These are phyloP conservation scores for Brachionus calyciflorus DNA, from an alignment of 1,140 invertebrate species.

Conservation along the genomic window DNA sequence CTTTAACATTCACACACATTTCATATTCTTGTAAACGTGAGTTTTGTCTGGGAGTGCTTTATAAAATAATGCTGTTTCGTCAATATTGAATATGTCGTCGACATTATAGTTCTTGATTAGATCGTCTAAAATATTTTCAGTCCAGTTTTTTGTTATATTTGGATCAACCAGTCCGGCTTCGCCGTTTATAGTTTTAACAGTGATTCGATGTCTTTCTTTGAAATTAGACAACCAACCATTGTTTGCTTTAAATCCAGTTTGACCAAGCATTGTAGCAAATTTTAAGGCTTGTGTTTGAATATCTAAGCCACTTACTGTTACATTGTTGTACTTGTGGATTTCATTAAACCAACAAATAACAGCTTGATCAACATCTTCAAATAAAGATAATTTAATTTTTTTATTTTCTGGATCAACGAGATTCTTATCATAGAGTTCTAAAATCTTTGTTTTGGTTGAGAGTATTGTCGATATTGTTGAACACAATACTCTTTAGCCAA, in stretches of 20 bases:
- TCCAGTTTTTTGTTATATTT: slow-evolving; percentile 45
- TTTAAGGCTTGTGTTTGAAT: too few species aligned
- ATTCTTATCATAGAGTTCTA: too few species aligned
- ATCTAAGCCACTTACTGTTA: neutral
- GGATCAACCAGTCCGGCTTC: neutral
- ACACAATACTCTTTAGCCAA: too few species aligned
- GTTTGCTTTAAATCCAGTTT: too few species aligned
- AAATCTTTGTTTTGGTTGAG: too few species aligned
- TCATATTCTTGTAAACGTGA: slow-evolving; percentile 54
- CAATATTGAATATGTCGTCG: slow-evolving; percentile 61
- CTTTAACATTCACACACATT: neutral
- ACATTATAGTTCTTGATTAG: slow-evolving; percentile 53
- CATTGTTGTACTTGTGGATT: neutral
- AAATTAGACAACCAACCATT: too few species aligned
- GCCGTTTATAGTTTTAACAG: neutral
- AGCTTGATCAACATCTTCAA: neutral
- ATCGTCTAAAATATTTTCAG: slow-evolving; percentile 13
- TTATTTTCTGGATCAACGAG: too few species aligned
- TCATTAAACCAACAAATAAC: neutral
- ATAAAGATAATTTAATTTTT: too few species aligned
- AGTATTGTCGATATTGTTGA: too few species aligned
- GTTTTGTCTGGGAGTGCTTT: slow-evolving; percentile 60
- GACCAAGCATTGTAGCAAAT: too few species aligned
- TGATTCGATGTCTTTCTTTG: too few species aligned
- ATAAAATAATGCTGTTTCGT: slow-evolving; percentile 62